phyloP scores from a whole-genome alignment of 2,113 vertebrate species.

The Charina bottae region DNA sequence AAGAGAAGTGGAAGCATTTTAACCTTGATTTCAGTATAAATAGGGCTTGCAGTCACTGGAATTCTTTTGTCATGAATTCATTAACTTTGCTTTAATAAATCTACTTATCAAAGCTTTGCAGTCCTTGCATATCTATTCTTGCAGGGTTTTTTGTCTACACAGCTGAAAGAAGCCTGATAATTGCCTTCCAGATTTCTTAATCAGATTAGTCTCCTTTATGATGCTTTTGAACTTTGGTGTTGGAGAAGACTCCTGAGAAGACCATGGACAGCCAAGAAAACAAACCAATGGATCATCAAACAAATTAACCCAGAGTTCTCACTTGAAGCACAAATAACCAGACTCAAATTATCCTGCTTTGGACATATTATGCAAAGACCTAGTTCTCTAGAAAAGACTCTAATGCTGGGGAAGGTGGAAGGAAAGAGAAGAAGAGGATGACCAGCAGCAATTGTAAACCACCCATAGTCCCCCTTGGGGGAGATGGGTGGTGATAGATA shows the following conservation, averaged over 20 bases:
- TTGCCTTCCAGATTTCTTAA: no score
- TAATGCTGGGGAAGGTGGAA: background rate
- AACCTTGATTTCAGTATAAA: background rate
- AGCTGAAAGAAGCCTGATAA: background rate
- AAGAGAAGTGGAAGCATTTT: background rate
- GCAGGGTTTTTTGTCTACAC: background rate
- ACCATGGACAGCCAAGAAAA: background rate
- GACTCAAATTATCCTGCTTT: background rate
- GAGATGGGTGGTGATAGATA: no score
- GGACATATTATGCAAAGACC: background rate
- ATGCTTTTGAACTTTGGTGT: background rate
- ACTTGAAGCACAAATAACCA: background rate
- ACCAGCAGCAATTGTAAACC: no score
- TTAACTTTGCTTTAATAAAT: background rate
- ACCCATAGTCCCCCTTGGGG: no score
- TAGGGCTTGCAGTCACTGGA: background rate
- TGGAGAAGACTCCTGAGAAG: background rate
- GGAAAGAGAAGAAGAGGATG: background rate
- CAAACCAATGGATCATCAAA: background rate
- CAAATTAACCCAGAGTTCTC: background rate
- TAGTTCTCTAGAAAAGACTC: background rate
- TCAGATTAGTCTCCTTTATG: background rate
- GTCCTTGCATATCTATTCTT: background rate
- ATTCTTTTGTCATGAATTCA: background rate
- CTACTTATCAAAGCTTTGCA: background rate